phyloP scores from a whole-genome alignment of 1,140 invertebrate species.

The Hyposmocoma kahamanoa region DNA sequence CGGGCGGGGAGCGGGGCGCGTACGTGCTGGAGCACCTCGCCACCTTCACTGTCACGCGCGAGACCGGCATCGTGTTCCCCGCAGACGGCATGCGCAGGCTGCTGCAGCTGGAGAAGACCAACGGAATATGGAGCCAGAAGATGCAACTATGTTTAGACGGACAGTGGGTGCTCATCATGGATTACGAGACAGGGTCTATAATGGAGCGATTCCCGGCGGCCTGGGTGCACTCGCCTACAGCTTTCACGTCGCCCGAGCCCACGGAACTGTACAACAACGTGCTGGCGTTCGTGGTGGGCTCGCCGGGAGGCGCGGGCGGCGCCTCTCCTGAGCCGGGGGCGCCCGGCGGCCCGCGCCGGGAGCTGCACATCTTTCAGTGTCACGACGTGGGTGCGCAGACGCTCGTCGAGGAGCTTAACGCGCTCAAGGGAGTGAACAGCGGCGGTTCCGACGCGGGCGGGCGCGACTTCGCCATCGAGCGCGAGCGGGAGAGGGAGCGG shows the following conservation, averaged over 20 bases:
- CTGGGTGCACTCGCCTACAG: slow-evolving; percentile 94
- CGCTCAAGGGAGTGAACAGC: slow-evolving; percentile 66
- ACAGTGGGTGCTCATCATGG: slow-evolving; percentile 94
- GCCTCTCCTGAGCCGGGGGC: slow-evolving; percentile 39
- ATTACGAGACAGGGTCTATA: slow-evolving; percentile 95
- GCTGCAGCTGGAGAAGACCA: slow-evolving; percentile 96
- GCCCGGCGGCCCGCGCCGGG: slow-evolving; percentile 75
- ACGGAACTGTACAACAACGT: slow-evolving; percentile 99
- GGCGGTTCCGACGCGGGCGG: slow-evolving; percentile 46
- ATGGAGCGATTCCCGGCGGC: slow-evolving; percentile 96
- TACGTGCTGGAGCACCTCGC: slow-evolving; percentile 97
- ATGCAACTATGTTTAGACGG: slow-evolving; percentile 94
- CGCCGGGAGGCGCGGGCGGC: slow-evolving; percentile 48
- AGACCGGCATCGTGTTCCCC: slow-evolving; percentile 89
- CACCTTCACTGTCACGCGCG: slow-evolving; percentile 95
- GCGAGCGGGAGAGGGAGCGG: slow-evolving; percentile 58
- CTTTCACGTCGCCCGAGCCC: slow-evolving; percentile 96
- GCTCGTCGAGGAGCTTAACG: slow-evolving; percentile 73
- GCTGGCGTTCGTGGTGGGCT: slow-evolving; percentile 94
- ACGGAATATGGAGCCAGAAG: slow-evolving; percentile 99
- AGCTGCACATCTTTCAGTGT: slow-evolving; percentile 99
- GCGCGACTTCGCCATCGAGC: slow-evolving; percentile 66
- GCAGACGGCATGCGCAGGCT: slow-evolving; percentile 96
- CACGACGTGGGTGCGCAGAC: slow-evolving; percentile 73
- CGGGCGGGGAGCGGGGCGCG: slow-evolving; percentile 78